Percentiles rank a stretch among this genome's conserved stretches.
phyloP scores from a whole-genome alignment of 2,797 vertebrate species.

The Vultur gryphus region DNA sequence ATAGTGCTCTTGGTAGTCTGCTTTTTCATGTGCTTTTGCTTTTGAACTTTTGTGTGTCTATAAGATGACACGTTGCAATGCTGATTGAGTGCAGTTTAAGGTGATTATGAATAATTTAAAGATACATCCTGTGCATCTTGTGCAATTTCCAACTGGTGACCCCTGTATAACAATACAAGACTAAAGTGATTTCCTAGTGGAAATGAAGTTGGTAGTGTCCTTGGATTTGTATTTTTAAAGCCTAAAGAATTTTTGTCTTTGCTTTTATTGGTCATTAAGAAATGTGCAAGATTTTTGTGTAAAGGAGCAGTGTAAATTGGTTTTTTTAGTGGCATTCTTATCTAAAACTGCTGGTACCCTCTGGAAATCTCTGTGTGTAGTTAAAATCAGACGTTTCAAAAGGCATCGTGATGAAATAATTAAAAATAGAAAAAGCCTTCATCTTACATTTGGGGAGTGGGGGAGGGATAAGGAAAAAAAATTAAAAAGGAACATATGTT shows the following conservation, averaged over 20 bases:
- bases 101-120: slow-evolving; percentile 55
- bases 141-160: neutral
- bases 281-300: neutral
- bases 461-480: neutral
- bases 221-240: neutral
- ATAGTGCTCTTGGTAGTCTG: slow-evolving; percentile 40
- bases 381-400: neutral
- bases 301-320: neutral
- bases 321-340: neutral
- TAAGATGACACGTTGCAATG: slow-evolving; percentile 31
- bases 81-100: slow-evolving; percentile 42
- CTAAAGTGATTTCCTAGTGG: neutral
- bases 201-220: neutral
- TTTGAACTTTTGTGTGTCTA: slow-evolving; percentile 44
- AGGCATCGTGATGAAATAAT: neutral
- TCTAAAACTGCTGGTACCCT: neutral
- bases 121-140: slow-evolving; percentile 17
- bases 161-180: neutral
- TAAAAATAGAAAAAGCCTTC: neutral
- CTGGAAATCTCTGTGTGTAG: neutral
- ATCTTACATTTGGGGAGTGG: neutral
- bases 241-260: neutral
- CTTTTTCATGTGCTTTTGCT: slow-evolving; percentile 48
- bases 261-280: neutral
- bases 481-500: neutral